Percentiles rank a stretch among this genome's conserved stretches.
These are phyloP conservation scores for Andrena chrysosceles DNA, from an alignment of 2,888 invertebrate species.

Conservation along the genomic window DNA sequence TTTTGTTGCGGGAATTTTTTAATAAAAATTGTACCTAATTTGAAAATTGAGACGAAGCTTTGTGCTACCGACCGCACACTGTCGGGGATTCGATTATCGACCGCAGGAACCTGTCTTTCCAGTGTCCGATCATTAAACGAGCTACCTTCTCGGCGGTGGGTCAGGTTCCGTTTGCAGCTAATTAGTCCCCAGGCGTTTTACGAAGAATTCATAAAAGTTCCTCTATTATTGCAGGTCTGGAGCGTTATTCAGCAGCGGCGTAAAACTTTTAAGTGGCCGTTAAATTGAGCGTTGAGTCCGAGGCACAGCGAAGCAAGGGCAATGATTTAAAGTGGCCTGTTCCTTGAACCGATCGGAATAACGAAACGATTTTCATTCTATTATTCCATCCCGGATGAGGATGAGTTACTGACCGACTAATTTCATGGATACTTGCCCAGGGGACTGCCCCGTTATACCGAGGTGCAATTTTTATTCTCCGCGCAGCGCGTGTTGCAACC, in stretches of 20 bases:
- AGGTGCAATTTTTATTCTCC: conserved; percentile 69
- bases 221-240: not conserved
- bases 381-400: conserved; percentile 59
- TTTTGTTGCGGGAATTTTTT: not conserved
- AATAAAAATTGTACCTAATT: not conserved
- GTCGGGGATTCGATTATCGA: conserved; percentile 34
- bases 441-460: conserved; percentile 61
- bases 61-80: not conserved
- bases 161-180: not conserved
- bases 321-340: conserved; percentile 2
- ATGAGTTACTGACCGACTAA: conserved; percentile 67
- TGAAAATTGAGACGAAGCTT: not conserved
- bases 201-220: not conserved
- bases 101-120: conserved; percentile 46
- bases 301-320: not conserved
- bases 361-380: conserved; percentile 51
- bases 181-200: not conserved
- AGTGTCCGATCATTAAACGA: not conserved
- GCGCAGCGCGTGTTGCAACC: conserved; percentile 40
- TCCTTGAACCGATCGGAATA: conserved; percentile 40
- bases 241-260: not conserved
- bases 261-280: not conserved
- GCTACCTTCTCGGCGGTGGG: conserved; percentile 19
- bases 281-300: not conserved
- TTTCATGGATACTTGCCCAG: conserved; percentile 70